Conservation (phyloP, 2,113 vertebrate genomes). For the Microcebus griseorufus region DNA sequence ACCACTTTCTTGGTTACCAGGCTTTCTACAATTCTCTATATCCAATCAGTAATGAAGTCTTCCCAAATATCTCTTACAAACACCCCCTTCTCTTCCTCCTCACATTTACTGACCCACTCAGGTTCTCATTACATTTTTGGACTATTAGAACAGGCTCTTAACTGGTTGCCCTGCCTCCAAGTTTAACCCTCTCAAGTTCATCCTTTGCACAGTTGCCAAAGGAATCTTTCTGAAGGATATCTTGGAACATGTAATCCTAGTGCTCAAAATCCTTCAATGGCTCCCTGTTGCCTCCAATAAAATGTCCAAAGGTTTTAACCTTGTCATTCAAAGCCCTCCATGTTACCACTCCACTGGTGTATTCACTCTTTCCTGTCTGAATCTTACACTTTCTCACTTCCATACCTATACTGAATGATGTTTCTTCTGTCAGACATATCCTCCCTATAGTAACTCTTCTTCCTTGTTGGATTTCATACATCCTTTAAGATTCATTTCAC, state of each 20-base stretch:
- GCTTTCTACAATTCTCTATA: background rate
- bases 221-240: background rate
- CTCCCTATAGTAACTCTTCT: background rate
- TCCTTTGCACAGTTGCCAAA: background rate
- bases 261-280: background rate
- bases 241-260: background rate
- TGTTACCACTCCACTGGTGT: background rate
- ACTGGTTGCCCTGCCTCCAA: background rate
- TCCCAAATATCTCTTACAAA: background rate
- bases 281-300: background rate
- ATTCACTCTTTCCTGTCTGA: background rate
- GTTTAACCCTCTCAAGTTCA: background rate
- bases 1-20: background rate
- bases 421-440: background rate
- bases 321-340: background rate
- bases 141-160: background rate
- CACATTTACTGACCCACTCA: background rate
- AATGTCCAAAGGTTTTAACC: background rate
- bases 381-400: background rate
- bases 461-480: background rate
- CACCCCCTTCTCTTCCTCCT: background rate
- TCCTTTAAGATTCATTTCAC: background rate
- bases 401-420: background rate
- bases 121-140: background rate
- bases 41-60: background rate